Percentiles rank a stretch among this genome's conserved stretches.
Evolutionary conservation across 2,113 vertebrate species (phyloP).

Genomic region (Chiloscyllium plagiosum): DNA sequence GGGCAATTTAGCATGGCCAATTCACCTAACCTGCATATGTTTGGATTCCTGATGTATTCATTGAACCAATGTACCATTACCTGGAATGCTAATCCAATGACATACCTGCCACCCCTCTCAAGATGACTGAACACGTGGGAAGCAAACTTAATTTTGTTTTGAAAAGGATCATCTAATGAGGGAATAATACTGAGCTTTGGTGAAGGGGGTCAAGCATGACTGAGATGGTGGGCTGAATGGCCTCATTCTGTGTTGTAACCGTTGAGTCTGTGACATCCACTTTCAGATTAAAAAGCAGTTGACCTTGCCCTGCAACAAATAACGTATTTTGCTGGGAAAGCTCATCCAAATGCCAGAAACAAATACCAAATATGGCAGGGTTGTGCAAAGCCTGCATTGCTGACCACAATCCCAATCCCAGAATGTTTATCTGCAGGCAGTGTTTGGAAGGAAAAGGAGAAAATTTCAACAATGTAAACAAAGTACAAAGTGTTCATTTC

Average conservation of each 20-base stretch:
- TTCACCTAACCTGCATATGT: too few species aligned
- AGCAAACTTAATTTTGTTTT: too few species aligned
- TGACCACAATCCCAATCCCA: background rate
- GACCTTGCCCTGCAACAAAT: background rate
- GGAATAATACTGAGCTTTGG: background rate
- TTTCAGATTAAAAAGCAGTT: background rate
- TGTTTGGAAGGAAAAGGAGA: background rate
- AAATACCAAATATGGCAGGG: background rate
- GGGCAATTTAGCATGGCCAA: too few species aligned
- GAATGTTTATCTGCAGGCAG: background rate
- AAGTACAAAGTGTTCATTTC: background rate
- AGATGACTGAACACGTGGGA: too few species aligned
- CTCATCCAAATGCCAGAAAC: background rate
- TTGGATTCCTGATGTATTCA: too few species aligned
- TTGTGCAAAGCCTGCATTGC: background rate
- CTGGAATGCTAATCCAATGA: too few species aligned
- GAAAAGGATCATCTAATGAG: too few species aligned
- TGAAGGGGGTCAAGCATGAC: background rate
- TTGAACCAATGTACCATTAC: too few species aligned
- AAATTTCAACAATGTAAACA: background rate
- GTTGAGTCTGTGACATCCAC: background rate
- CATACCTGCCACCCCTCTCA: too few species aligned
- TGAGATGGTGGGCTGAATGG: background rate
- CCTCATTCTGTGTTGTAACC: background rate
- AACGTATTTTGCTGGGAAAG: background rate